Evolutionary conservation across 2,888 invertebrate genomes (phyloP).

Genomic region (Phortica okadai): DNA sequence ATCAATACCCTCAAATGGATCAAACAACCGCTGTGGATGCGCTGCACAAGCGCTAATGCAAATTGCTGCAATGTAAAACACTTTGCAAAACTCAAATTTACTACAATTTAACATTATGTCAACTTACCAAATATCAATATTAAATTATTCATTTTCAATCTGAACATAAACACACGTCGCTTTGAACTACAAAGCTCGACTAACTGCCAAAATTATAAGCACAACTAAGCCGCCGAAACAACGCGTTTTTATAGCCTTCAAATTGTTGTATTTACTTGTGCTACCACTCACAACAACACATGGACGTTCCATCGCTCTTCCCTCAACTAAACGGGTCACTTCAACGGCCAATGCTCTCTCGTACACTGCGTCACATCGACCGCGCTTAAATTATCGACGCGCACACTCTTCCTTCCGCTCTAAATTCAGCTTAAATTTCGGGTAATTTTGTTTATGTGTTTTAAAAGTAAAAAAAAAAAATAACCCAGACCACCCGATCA

Average conservation of each 20-base stretch:
- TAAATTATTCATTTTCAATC: background rate
- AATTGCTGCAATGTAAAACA: background rate
- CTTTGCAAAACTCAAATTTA: too few relatives aligned
- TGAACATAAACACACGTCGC: background rate
- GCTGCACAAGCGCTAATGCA: constrained; percentile 6
- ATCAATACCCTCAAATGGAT: background rate
- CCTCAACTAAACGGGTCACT: too few relatives aligned
- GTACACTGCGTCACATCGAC: too few relatives aligned
- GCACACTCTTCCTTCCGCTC: too few relatives aligned
- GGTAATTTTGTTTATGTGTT: too few relatives aligned
- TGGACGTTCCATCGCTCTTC: too few relatives aligned
- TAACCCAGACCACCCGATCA: too few relatives aligned
- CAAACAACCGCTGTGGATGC: background rate
- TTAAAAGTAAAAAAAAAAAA: too few relatives aligned
- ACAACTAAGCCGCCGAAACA: background rate
- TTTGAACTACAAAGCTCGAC: background rate
- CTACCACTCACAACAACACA: background rate
- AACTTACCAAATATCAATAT: constrained; percentile 12
- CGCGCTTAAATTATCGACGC: too few relatives aligned
- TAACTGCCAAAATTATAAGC: constrained; percentile 7
- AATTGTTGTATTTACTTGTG: background rate
- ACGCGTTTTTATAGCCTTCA: background rate
- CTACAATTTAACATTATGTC: background rate
- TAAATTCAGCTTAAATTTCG: too few relatives aligned
- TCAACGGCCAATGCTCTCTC: too few relatives aligned